A percentile compares a stretch with the other conserved stretches of the same genome.
phyloP scores from a whole-genome alignment of 2,113 vertebrate species.

The Cygnus atratus region DNA sequence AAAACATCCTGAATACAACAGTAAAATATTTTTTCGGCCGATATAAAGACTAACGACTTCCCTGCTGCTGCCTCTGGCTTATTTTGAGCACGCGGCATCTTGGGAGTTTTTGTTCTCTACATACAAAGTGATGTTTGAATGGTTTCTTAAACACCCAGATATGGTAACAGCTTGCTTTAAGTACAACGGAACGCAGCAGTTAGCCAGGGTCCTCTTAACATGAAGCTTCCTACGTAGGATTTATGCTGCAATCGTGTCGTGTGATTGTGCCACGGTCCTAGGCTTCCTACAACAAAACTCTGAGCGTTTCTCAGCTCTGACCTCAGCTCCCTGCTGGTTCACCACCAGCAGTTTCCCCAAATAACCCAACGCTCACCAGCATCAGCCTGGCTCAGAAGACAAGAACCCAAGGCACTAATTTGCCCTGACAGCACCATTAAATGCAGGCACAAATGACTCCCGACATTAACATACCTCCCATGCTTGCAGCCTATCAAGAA shows the following conservation, averaged over 20 bases:
- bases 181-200: not conserved
- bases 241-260: rapidly evolving
- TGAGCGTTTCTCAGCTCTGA: rapidly evolving
- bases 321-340: not conserved
- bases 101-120: not conserved
- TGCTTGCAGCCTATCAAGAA: rapidly evolving
- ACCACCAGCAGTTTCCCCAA: not conserved
- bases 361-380: rapidly evolving
- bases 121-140: not conserved
- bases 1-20: not conserved
- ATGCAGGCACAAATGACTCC: not conserved
- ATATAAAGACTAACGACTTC: not conserved
- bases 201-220: not conserved
- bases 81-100: not conserved
- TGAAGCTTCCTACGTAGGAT: not conserved
- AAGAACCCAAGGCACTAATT: not conserved
- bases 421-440: not conserved
- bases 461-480: rapidly evolving
- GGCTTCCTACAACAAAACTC: rapidly evolving
- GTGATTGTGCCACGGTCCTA: not conserved
- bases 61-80: not conserved
- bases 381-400: not conserved
- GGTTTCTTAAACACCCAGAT: not conserved
- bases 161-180: not conserved
- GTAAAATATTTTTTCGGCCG: not conserved